Percentiles rank a stretch among this genome's conserved stretches.
phyloP scores from a whole-genome alignment of 2,113 vertebrate genomes.

The Danio rerio region GRCz12tu NC_133198.1:35943001-35943500 shows the following conservation, averaged over 20 bases:
- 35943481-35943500: too few relatives aligned
- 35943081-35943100: neutral
- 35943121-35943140: neutral
- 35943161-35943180: neutral
- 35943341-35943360: too few relatives aligned
- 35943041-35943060: neutral
- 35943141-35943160: neutral
- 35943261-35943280: conserved; percentile 35
- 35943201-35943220: neutral
- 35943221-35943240: neutral
- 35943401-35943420: too few relatives aligned
- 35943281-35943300: too few relatives aligned
- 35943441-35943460: too few relatives aligned
- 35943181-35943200: neutral
- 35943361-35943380: too few relatives aligned
- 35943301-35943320: too few relatives aligned
- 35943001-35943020: neutral
- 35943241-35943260: too few relatives aligned
- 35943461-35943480: too few relatives aligned
- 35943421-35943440: too few relatives aligned
- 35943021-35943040: neutral
- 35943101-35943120: neutral
- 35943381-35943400: too few relatives aligned
- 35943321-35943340: too few relatives aligned
- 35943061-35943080: neutral